These are phyloP conservation scores for Tenthredo scrophulariae DNA, from an alignment of 2,888 invertebrate genomes.

Conservation along the genomic window DNA sequence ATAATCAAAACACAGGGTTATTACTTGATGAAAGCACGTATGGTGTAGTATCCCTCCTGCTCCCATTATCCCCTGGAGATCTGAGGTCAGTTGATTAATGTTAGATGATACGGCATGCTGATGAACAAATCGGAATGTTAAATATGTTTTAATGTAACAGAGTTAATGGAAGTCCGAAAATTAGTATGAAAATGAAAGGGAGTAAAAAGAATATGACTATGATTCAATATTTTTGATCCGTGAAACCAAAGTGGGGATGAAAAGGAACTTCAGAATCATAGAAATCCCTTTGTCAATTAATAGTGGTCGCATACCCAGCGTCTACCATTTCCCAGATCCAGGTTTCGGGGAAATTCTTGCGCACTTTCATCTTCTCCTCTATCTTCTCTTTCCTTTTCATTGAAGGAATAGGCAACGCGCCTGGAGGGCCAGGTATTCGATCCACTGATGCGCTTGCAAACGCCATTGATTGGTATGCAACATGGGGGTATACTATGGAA, in stretches of 20 bases:
- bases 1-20: no score
- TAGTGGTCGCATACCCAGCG: constrained; percentile 80
- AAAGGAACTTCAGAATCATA: not conserved
- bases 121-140: not conserved
- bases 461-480: constrained; percentile 70
- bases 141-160: no score
- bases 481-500: constrained; percentile 79
- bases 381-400: constrained; percentile 65
- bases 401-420: no score
- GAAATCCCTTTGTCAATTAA: not conserved
- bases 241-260: not conserved
- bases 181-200: not conserved
- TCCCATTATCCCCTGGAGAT: no score
- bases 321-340: constrained; percentile 85
- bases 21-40: no score
- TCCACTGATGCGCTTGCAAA: constrained; percentile 61
- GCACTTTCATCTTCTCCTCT: constrained; percentile 72
- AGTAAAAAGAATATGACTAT: not conserved
- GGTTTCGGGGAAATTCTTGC: constrained; percentile 86
- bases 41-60: no score
- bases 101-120: not conserved
- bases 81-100: no score
- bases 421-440: no score
- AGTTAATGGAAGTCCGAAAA: not conserved
- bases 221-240: not conserved